phyloP scores from a whole-genome alignment of 2,797 vertebrate species.

The Dermochelys coriacea region DNA sequence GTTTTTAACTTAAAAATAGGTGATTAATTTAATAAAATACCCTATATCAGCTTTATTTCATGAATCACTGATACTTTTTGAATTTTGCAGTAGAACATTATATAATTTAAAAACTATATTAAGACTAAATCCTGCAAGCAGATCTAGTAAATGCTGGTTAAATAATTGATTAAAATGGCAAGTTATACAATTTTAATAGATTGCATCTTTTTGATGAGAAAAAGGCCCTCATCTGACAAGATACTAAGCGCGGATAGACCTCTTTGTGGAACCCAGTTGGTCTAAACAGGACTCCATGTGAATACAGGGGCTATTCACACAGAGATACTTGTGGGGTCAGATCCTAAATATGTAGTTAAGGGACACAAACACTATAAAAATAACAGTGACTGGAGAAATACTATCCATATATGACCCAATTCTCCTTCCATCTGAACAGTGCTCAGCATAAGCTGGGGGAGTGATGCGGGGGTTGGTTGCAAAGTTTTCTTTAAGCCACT shows the following conservation, averaged over 20 bases:
- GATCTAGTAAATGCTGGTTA: neutral
- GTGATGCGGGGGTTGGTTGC: neutral
- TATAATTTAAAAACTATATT: neutral
- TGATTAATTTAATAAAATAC: neutral
- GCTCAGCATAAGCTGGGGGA: neutral
- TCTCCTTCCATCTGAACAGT: neutral
- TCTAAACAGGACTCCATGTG: neutral
- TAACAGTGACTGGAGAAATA: neutral
- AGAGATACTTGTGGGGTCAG: neutral
- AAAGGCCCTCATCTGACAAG: neutral
- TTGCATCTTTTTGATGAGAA: neutral
- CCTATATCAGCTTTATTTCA: neutral
- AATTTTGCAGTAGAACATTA: neutral
- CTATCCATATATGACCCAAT: neutral
- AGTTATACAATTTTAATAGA: neutral
- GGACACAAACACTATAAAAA: neutral
- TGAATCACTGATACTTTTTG: neutral
- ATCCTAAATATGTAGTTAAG: neutral
- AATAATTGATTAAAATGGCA: neutral
- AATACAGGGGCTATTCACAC: neutral
- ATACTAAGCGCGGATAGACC: neutral
- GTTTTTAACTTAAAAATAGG: neutral
- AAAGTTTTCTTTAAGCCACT: neutral
- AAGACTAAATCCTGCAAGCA: neutral
- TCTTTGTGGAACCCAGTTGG: neutral